These are phyloP conservation scores for Corythaeola cristata DNA, from an alignment of 2,113 vertebrate genomes.

Conservation along the genomic window DNA sequence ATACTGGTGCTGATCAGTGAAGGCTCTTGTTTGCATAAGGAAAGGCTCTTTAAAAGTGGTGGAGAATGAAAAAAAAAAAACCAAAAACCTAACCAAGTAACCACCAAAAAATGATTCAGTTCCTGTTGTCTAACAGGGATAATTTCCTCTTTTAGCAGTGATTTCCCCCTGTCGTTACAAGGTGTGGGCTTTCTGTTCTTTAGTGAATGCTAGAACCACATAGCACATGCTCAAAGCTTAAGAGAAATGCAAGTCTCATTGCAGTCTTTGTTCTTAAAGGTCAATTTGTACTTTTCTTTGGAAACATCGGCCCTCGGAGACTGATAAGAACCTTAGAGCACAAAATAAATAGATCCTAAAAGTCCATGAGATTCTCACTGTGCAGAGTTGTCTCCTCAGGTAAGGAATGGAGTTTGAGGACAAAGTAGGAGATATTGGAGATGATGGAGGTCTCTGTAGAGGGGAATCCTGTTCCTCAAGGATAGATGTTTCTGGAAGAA, in stretches of 20 bases:
- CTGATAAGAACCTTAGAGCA: not conserved
- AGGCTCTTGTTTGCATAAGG: constrained; percentile 60
- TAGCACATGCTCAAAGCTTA: not conserved
- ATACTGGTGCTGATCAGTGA: constrained; percentile 63
- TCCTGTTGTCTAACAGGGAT: constrained; percentile 54
- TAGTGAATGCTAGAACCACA: not conserved
- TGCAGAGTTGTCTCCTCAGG: not conserved
- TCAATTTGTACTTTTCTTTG: not conserved
- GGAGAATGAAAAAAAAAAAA: not conserved
- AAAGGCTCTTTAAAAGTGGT: constrained; percentile 62
- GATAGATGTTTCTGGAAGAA: not conserved
- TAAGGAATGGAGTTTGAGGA: not conserved
- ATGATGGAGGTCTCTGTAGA: not conserved
- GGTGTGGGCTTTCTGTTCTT: not conserved
- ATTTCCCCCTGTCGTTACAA: not conserved
- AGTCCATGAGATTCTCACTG: not conserved
- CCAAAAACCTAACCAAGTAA: not conserved
- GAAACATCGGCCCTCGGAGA: not conserved
- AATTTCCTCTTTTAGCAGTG: not conserved
- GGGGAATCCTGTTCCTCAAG: accelerated
- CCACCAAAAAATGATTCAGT: not conserved
- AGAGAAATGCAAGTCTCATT: not conserved
- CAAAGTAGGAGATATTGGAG: not conserved
- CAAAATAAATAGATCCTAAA: not conserved
- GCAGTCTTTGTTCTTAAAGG: not conserved